These are phyloP conservation scores for Sparidentex hasta DNA, from an alignment of 2,797 vertebrate species.

Conservation along the genomic window DNA sequence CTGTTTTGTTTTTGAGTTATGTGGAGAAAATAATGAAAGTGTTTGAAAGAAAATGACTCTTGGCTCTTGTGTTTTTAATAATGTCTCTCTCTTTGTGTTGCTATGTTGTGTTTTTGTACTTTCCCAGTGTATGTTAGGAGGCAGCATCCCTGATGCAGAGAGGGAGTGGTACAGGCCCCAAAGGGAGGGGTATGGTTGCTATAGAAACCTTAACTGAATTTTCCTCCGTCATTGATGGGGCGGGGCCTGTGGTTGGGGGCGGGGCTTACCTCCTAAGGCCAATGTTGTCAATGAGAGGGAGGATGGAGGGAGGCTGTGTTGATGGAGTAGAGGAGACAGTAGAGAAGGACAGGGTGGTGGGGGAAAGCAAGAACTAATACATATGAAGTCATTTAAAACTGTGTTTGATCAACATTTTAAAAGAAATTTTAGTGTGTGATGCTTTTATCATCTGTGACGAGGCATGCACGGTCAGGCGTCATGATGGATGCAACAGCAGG, in stretches of 20 bases:
- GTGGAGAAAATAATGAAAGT: conserved; percentile 90
- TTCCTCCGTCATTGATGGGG: conserved; percentile 58
- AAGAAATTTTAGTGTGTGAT: neutral
- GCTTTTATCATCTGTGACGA: conserved; percentile 3
- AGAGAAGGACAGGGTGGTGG: neutral
- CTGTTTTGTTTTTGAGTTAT: conserved; percentile 86
- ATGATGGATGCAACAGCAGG: conserved; percentile 1
- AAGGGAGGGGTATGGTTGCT: conserved; percentile 65
- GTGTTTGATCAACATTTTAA: neutral
- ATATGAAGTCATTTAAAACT: neutral
- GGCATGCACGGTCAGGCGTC: neutral
- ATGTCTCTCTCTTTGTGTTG: conserved; percentile 14
- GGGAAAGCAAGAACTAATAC: neutral
- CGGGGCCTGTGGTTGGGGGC: conserved; percentile 28
- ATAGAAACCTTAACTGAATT: conserved; percentile 75
- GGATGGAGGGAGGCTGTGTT: conserved; percentile 1
- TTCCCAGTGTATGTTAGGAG: conserved; percentile 23
- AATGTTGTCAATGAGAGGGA: conserved; percentile 34
- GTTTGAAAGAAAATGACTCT: conserved; percentile 84
- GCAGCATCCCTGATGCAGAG: conserved; percentile 60
- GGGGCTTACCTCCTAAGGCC: conserved; percentile 42
- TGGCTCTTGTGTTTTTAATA: conserved; percentile 68
- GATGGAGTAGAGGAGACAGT: conserved; percentile 1
- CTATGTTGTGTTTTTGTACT: conserved; percentile 38
- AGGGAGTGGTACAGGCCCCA: conserved; percentile 59